These are phyloP conservation scores for Coryphaenoides rupestris DNA, from an alignment of 2,113 vertebrate genomes.

Conservation along the genomic window DNA sequence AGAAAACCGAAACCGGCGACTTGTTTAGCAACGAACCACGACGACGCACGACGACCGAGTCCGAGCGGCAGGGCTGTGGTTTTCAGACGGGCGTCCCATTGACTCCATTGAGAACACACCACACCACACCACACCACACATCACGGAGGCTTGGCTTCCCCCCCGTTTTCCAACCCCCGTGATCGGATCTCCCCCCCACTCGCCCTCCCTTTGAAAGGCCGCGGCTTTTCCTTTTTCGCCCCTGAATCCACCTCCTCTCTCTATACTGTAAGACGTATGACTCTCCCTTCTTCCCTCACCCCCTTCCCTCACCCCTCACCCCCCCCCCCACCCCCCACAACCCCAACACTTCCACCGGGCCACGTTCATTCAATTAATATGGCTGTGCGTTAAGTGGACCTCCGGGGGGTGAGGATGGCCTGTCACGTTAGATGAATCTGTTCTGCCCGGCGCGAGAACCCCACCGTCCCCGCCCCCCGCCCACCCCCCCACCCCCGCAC, in stretches of 20 bases:
- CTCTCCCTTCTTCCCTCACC: conserved; percentile 36
- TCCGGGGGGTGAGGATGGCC: conserved; percentile 64
- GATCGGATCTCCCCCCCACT: conserved; percentile 31
- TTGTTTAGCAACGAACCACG: too few species aligned
- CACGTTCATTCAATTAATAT: conserved; percentile 64
- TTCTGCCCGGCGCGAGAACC: conserved; percentile 53
- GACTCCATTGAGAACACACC: conserved; percentile 47
- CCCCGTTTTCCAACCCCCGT: conserved; percentile 41
- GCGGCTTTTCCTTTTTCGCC: conserved; percentile 48
- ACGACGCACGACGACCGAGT: too few species aligned
- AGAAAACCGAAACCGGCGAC: conserved; percentile 36
- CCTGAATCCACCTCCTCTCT: conserved; percentile 32
- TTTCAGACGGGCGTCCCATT: conserved; percentile 48
- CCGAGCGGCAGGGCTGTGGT: conserved; percentile 26
- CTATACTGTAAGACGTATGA: conserved; percentile 27
- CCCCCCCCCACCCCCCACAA: too few species aligned
- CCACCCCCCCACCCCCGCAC: too few species aligned
- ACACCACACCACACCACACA: conserved; percentile 36
- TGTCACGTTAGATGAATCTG: conserved; percentile 68
- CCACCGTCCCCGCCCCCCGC: conserved; percentile 48
- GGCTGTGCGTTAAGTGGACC: conserved; percentile 63
- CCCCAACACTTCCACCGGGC: conserved; percentile 41
- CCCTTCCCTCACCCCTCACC: too few species aligned
- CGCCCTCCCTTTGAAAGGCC: conserved; percentile 33
- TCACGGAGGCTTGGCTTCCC: conserved; percentile 12